Evolutionary conservation across 2,888 invertebrate genomes (phyloP).

Genomic region (Dolichopus griseipennis): DNA sequence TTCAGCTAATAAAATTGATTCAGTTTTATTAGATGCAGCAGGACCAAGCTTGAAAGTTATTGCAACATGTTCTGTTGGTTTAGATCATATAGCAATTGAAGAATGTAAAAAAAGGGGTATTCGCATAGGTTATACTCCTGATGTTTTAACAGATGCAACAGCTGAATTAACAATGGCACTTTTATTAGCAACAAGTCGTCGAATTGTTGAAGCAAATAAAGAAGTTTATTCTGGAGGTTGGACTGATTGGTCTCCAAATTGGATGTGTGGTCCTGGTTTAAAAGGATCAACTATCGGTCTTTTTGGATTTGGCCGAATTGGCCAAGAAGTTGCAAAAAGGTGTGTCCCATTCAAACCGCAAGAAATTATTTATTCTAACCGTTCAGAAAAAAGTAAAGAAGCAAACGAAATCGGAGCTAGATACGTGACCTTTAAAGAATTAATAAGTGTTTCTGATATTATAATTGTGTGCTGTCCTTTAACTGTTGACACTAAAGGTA

Average conservation of each 20-base stretch:
- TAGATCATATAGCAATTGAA: constrained; percentile 68
- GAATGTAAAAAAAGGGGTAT: constrained; percentile 64
- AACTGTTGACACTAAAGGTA: constrained; percentile 54
- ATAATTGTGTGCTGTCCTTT: constrained; percentile 58
- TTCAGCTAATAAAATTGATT: constrained; percentile 32
- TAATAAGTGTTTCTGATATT: constrained; percentile 62
- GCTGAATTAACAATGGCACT: constrained; percentile 76
- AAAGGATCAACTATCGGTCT: constrained; percentile 71
- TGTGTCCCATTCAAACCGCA: constrained; percentile 64
- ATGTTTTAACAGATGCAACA: constrained; percentile 64
- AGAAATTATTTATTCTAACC: constrained; percentile 65
- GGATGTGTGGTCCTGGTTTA: constrained; percentile 72
- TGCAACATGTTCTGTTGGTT: constrained; percentile 77
- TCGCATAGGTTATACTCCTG: constrained; percentile 70
- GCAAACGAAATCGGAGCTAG: constrained; percentile 46
- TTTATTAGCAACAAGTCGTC: constrained; percentile 63
- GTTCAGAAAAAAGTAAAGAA: constrained; percentile 50
- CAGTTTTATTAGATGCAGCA: constrained; percentile 36
- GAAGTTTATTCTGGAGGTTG: background rate
- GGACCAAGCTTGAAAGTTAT: constrained; percentile 64
- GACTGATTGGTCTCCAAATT: constrained; percentile 38
- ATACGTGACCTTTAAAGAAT: constrained; percentile 54
- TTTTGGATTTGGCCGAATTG: constrained; percentile 73
- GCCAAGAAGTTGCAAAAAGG: constrained; percentile 62
- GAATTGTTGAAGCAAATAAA: constrained; percentile 66